Evolutionary conservation across 2,113 vertebrate genomes (phyloP), one percentile per base, ranked within the genome.

Genomic region (Mustela lutreola): DNA sequence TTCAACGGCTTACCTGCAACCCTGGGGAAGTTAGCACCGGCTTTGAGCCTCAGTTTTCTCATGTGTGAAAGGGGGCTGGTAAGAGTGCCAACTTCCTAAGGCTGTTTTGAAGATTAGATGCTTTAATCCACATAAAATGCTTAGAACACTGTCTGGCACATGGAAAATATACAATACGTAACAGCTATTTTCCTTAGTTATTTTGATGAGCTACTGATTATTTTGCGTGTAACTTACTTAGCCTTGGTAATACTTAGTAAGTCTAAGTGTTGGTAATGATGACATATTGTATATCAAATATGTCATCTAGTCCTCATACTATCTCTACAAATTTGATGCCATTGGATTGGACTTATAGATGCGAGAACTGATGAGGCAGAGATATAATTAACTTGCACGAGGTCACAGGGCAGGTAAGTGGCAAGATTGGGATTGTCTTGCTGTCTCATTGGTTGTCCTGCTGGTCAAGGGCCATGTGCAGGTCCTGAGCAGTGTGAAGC

Each of bases 141-240:
- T 95, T 42, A 80, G 33, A 12, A 71, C 2, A 12, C 33, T 45
- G 50, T 53, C 18, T 78, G 31, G 22, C 16, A 24, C 16, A 0
- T 60, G 24, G 50, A 84, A 78, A 83, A 70, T 21, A 58, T 5
- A n/a, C 36, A 22, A 28, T 33, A 36, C 9, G 18, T 3, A 3
- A 45, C 65, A 45, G 18, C 36, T 89, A 1, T 63, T 78, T n/a
- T 67, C 76, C 50, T 94, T 71, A 48, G 45, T 48, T 48, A 48
- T 48, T 75, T 75, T 86, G 58, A 91, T 62, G 3, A 39, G 75
- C 22, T 26, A 76, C 33, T 70, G 48, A 22, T 60, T 60, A 96
- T 87, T 91, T 95, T 80, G 78, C 71, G 8, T 81, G 58, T 60
- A 28, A 84, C 53, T 78, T 71, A 33, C 70, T 82, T 67, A 67